Conservation (phyloP, 2,888 invertebrate species). For the Leucophenga maculata region DNA sequence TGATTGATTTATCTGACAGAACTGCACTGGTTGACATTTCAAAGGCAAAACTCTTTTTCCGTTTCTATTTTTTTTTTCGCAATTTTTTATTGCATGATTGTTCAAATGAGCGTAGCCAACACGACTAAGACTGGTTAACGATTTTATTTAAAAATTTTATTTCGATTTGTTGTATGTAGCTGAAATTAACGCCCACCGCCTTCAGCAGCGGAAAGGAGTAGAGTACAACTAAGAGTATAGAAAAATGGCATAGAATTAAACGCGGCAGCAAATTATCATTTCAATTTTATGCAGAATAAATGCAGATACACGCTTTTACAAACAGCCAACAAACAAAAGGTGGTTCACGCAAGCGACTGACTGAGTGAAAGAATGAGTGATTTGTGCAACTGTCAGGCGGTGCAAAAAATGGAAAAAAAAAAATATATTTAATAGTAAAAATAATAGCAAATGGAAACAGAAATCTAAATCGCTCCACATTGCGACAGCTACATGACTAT, state of each 20-base stretch:
- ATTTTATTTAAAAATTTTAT: neutral
- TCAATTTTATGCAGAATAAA: slow-evolving; percentile 66
- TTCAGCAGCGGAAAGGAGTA: slow-evolving; percentile 9
- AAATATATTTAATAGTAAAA: too few species aligned
- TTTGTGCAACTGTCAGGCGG: slow-evolving; percentile 23
- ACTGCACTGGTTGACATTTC: slow-evolving; percentile 61
- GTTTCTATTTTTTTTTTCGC: slow-evolving; percentile 29
- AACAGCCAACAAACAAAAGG: slow-evolving; percentile 15
- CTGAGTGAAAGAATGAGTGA: slow-evolving; percentile 15
- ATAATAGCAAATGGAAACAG: too few species aligned
- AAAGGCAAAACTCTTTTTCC: slow-evolving; percentile 36
- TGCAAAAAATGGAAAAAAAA: too few species aligned
- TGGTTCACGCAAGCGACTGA: neutral
- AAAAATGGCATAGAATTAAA: neutral
- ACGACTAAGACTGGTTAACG: neutral
- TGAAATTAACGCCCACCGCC: slow-evolving; percentile 30
- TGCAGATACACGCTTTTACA: slow-evolving; percentile 41
- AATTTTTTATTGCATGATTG: slow-evolving; percentile 27
- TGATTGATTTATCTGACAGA: slow-evolving; percentile 70
- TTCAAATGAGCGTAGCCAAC: neutral
- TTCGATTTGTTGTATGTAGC: slow-evolving; percentile 8
- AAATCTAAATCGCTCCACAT: slow-evolving; percentile 11
- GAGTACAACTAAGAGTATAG: neutral
- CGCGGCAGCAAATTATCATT: slow-evolving; percentile 59
- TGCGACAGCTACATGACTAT: slow-evolving; percentile 20